These are phyloP conservation scores for Sprattus sprattus DNA, from an alignment of 2,113 vertebrate species.

Conservation along the genomic window DNA sequence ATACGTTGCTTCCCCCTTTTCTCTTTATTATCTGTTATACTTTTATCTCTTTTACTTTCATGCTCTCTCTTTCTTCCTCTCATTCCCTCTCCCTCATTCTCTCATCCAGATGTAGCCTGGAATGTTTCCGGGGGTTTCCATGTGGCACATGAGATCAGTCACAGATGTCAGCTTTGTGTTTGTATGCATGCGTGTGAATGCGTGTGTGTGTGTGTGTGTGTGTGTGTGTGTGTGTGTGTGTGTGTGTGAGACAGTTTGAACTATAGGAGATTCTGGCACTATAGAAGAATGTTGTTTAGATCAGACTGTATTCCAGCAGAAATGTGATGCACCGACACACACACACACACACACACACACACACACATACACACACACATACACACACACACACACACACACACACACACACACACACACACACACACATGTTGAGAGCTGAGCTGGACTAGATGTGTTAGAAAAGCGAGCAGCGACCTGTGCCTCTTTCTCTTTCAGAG, in stretches of 20 bases:
- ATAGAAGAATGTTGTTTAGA: not conserved
- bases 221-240: not conserved
- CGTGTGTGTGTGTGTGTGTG: not conserved
- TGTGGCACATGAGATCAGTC: slow-evolving; percentile 15
- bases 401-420: not conserved
- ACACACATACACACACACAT: not conserved
- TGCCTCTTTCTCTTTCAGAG: too few relatives aligned
- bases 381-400: too few relatives aligned
- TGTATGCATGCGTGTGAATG: not conserved
- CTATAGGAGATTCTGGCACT: not conserved
- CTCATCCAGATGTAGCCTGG: slow-evolving; percentile 3
- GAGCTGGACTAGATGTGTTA: too few relatives aligned
- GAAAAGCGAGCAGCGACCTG: too few relatives aligned
- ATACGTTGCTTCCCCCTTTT: not conserved
- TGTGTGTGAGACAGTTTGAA: not conserved
- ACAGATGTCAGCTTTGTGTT: not conserved
- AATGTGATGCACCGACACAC: not conserved
- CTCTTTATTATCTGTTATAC: not conserved
- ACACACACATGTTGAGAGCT: not conserved
- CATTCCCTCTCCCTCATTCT: not conserved
- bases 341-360: not conserved
- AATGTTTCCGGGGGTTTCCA: slow-evolving; percentile 16
- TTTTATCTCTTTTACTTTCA: not conserved
- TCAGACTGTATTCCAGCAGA: too few relatives aligned
- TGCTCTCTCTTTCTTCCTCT: not conserved